phyloP scores from a whole-genome alignment of 2,888 invertebrate species.

The Eupithecia dodoneata region DNA sequence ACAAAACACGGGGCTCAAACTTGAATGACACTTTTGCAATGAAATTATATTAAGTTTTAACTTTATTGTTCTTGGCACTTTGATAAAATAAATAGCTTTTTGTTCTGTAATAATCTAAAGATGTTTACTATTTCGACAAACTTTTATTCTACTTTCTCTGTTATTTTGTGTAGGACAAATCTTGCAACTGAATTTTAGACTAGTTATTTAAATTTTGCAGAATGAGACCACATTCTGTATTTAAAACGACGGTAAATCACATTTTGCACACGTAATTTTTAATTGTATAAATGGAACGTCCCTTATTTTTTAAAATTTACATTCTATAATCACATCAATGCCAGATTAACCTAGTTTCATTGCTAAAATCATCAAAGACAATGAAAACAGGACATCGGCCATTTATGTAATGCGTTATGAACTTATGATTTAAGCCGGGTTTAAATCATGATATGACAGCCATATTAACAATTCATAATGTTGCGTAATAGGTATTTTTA shows the following conservation, averaged over 20 bases:
- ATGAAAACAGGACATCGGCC: not conserved
- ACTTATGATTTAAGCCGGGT: slow-evolving; percentile 18
- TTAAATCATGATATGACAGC: slow-evolving; percentile 2
- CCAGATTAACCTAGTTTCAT: not conserved
- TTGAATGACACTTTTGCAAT: slow-evolving; percentile 6
- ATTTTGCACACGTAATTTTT: not conserved
- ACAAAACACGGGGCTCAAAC: slow-evolving; percentile 18
- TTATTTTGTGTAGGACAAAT: no score
- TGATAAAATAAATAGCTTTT: not conserved
- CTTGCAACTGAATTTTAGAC: no score
- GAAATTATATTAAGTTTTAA: not conserved
- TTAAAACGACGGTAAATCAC: not conserved
- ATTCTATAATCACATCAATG: not conserved
- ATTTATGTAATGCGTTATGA: slow-evolving; percentile 18
- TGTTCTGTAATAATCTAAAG: not conserved
- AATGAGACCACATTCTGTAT: not conserved
- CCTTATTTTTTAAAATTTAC: no score
- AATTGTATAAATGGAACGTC: no score
- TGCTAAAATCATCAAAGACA: not conserved
- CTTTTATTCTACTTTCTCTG: no score
- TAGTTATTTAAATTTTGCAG: not conserved
- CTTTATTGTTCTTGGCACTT: not conserved
- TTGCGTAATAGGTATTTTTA: slow-evolving; percentile 14
- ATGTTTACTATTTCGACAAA: not conserved
- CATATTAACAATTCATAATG: slow-evolving; percentile 22